Evolutionary conservation across 2,113 vertebrate genomes (phyloP), one percentile per base, ranked within the genome.

Genomic region (Gopherus evgoodei): DNA sequence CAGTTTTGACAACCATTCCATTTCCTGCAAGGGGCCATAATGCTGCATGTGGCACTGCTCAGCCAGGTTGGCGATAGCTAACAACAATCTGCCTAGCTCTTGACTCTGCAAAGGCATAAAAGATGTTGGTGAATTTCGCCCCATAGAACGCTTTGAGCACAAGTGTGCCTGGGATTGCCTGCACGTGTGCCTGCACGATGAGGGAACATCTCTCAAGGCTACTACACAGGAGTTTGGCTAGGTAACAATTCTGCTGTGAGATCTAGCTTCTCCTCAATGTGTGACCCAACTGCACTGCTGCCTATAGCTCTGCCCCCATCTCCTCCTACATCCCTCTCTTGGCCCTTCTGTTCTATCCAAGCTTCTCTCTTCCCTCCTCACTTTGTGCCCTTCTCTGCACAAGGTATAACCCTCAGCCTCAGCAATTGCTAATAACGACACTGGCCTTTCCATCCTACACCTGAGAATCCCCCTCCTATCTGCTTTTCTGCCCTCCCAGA

Each of bases 41-140:
- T 96, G 87, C 3, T 93, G 53, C 10, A 98, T 49, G 54, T 98
- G 94, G 93, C 99, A 98, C 90, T 97, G 98, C 81, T 98, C 98
- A 65, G 96, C 98, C 24, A 99, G 96, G 90, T 97, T 97, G 81
- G 96, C 94, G 80, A 98, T 96, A 22, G 97, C 97, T 94, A 97
- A 81, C 21, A 98, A 91, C 35, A 99, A 25, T 29, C 93, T 96
- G 91, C 95, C 96, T 69, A 97, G 54, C 69, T 98, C 97, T 81
- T 97, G 92, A 19, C 90, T 97, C 98, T 99, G 87, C 24, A 52
- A 79, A 0, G 0, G 44, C 49, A 93, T 21, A 88, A 86, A 93
- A 62, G 42, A n/a, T 17, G 38, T 5, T 21, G 0, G 0, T 27
- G 81, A 65, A 81, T 81, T 83, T 85, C 11, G 29, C 0, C 11